Conservation (phyloP, 2,888 invertebrate species). For the Crematogaster levior region DNA sequence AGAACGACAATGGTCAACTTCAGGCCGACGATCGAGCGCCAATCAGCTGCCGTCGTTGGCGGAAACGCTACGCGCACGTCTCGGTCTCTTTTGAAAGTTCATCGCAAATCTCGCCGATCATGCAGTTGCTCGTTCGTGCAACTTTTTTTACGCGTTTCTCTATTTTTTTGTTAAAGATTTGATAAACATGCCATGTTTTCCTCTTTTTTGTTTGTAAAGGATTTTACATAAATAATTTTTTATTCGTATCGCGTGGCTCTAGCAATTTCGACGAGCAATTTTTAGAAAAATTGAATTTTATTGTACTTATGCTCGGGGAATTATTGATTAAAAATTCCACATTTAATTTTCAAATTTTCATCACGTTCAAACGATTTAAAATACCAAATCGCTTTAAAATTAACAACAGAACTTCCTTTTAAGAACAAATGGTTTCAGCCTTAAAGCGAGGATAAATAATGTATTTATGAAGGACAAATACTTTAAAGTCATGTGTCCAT, state of each 20-base stretch:
- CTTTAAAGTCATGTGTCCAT: no score
- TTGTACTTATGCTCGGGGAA: neutral
- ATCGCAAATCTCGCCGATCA: slow-evolving; percentile 36
- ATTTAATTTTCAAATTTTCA: neutral
- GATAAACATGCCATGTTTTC: neutral
- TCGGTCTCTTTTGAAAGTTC: slow-evolving; percentile 60
- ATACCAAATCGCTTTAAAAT: neutral
- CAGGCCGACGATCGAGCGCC: slow-evolving; percentile 72
- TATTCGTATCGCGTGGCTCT: neutral
- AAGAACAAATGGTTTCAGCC: neutral
- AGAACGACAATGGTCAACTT: slow-evolving; percentile 75
- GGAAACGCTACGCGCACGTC: slow-evolving; percentile 45
- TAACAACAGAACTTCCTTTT: neutral
- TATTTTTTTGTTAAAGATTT: neutral
- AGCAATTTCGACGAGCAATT: neutral
- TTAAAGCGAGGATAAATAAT: neutral
- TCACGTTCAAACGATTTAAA: neutral
- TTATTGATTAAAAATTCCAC: neutral
- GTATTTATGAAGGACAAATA: neutral
- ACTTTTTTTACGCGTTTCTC: neutral
- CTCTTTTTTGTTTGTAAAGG: neutral
- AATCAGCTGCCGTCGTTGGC: slow-evolving; percentile 64
- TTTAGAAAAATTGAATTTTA: neutral
- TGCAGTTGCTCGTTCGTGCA: neutral
- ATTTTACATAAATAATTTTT: neutral